Evolutionary conservation across 2,888 invertebrate genomes (phyloP).

Genomic region (Drosophila mayaguana): DNA sequence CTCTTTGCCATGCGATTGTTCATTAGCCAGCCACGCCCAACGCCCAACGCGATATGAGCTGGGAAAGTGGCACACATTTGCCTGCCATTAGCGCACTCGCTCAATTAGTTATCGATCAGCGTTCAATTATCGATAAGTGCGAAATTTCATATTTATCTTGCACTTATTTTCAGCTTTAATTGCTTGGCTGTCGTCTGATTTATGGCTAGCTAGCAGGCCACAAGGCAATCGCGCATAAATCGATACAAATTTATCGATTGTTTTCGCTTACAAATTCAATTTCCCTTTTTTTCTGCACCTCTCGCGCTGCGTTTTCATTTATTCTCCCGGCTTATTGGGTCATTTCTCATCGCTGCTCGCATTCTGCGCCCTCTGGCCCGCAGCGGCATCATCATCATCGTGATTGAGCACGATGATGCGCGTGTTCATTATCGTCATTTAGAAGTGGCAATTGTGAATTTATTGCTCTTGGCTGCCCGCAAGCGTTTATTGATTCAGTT

Average conservation of each 20-base stretch:
- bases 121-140: constrained; percentile 20
- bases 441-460: constrained; percentile 75
- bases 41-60: constrained; percentile 28
- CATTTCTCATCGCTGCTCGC: constrained; percentile 42
- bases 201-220: neutral
- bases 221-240: constrained; percentile 30
- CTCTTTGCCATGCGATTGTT: constrained; percentile 23
- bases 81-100: constrained; percentile 22
- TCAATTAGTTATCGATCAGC: constrained; percentile 21
- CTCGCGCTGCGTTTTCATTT: constrained; percentile 16
- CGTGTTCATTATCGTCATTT: constrained; percentile 31
- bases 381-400: constrained; percentile 3
- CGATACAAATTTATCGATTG: constrained; percentile 52
- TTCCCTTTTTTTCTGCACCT: constrained; percentile 41
- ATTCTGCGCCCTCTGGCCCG: neutral
- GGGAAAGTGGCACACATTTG: constrained; percentile 39
- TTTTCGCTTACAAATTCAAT: constrained; percentile 51
- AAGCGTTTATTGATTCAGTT: constrained; percentile 78
- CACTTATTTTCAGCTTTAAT: neutral
- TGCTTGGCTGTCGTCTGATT: neutral
- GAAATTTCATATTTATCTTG: neutral
- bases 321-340: constrained; percentile 33
- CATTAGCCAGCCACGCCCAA: constrained; percentile 33
- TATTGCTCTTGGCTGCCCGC: constrained; percentile 70
- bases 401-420: constrained; percentile 9